These are phyloP conservation scores for Mechanitis messenoides DNA, from an alignment of 2,888 invertebrate genomes.

Conservation along the genomic window DNA sequence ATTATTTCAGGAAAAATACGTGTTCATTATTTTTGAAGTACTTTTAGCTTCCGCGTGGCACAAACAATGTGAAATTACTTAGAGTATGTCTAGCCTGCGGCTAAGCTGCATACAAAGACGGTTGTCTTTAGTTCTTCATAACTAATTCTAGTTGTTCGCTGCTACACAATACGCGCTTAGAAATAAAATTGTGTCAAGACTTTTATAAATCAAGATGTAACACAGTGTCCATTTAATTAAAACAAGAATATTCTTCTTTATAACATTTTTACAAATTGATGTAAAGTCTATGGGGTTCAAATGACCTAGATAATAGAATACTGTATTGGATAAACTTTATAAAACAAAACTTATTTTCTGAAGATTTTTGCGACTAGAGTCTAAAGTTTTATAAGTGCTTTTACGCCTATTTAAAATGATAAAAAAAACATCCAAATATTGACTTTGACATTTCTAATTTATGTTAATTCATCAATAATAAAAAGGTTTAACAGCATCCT, in stretches of 20 bases:
- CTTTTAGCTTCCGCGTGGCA: constrained; percentile 23
- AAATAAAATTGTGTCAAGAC: constrained; percentile 42
- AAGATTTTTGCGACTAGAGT: no score
- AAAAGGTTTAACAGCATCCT: not conserved
- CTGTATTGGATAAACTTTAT: no score
- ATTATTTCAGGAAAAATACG: constrained; percentile 34
- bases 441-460: no score
- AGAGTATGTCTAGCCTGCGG: constrained; percentile 37
- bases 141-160: constrained; percentile 37
- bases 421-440: no score
- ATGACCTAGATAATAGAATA: no score
- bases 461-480: no score
- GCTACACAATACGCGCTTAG: constrained; percentile 39
- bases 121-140: constrained; percentile 40
- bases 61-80: constrained; percentile 40
- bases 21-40: constrained; percentile 37
- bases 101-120: constrained; percentile 34
- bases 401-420: no score
- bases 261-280: no score
- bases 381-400: no score
- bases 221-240: constrained; percentile 3
- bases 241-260: no score
- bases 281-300: no score
- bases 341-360: not conserved
- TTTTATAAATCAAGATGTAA: constrained; percentile 18